Evolutionary conservation across 1,140 invertebrate genomes (phyloP), one percentile per base, ranked within the genome.

Genomic region (Galleria mellonella): DNA sequence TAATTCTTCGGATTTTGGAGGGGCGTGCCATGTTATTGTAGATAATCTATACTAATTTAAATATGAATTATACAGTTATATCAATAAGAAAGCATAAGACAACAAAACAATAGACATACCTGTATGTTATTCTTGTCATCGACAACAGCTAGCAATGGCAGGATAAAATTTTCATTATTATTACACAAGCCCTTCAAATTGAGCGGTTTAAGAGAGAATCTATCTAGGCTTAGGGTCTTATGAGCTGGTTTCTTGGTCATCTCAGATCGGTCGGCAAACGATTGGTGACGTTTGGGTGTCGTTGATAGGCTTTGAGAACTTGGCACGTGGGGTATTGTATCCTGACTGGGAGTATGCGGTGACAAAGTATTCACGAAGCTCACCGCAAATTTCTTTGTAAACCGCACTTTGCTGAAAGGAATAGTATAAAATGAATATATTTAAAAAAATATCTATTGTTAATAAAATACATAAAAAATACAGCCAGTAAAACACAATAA

Each of bases 51-150:
- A n/a, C n/a, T n/a, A n/a, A n/a, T n/a, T n/a, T n/a, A n/a, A n/a
- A n/a, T n/a, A n/a, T n/a, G n/a, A n/a, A n/a, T n/a, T n/a, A n/a
- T n/a, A n/a, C n/a, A n/a, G n/a, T n/a, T n/a, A n/a, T n/a, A n/a
- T n/a, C n/a, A n/a, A n/a, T n/a, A n/a, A n/a, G n/a, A n/a, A n/a
- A n/a, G n/a, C n/a, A n/a, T n/a, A n/a, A n/a, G n/a, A n/a, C n/a
- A n/a, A n/a, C n/a, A n/a, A n/a, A n/a, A n/a, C n/a, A 35, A 14
- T 9, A 23, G 17, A 54, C 36, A 43, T 44, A 82, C 79, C 75
- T 83, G 77, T 57, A 83, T 82, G 62, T 71, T 81, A 55, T 82
- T 75, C 42, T 63, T 82, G 48, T 82, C 78, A 43, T 84, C 81
- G 2, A 84, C 65, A 7, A 81, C 72, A 15, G 78, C 78, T 15